These are phyloP conservation scores for Chaetorhynchus papuensis DNA, from an alignment of 2,113 vertebrate species.

Conservation along the genomic window DNA sequence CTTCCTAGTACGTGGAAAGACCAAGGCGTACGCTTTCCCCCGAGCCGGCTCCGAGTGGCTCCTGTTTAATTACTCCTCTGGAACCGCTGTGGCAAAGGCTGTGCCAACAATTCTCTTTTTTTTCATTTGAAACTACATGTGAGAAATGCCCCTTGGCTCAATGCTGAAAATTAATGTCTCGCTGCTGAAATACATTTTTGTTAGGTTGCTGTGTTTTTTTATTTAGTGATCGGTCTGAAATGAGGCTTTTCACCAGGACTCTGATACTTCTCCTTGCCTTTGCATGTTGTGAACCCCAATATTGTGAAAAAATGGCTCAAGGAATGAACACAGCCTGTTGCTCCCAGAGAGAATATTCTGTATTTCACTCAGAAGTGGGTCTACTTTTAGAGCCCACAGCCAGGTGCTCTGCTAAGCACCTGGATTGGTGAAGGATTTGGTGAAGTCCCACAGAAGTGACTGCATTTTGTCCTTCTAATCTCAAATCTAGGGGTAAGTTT, in stretches of 20 bases:
- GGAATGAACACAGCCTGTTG: background rate
- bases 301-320: background rate
- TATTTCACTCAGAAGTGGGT: background rate
- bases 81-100: background rate
- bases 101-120: background rate
- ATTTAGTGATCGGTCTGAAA: background rate
- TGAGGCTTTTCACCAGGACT: background rate
- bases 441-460: background rate
- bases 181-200: background rate
- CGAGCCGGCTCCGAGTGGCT: background rate
- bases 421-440: background rate
- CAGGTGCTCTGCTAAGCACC: background rate
- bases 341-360: background rate
- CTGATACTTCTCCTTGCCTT: background rate
- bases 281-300: background rate
- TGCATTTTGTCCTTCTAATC: background rate
- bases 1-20: background rate
- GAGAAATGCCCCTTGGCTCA: conserved; percentile 25
- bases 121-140: background rate
- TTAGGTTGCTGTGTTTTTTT: background rate
- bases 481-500: background rate
- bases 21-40: rapidly evolving
- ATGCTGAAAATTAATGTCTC: background rate
- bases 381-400: background rate
- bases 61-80: conserved; percentile 36